Evolutionary conservation across 2,113 vertebrate genomes (phyloP).

Genomic region (Chaetura pelagica): DNA sequence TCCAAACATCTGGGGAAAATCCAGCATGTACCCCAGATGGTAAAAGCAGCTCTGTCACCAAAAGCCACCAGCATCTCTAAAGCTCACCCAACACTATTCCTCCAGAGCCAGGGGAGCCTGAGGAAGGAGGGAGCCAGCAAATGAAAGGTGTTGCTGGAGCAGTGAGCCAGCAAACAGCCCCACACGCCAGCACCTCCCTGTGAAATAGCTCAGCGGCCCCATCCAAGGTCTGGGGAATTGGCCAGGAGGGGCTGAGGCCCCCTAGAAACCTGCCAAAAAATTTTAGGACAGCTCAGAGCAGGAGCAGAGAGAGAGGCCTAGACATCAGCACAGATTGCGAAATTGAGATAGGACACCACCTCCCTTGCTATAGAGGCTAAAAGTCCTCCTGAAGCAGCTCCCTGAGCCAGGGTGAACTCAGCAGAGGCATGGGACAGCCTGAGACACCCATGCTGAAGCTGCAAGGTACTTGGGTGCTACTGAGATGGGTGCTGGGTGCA

Average conservation of each 20-base stretch:
- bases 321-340: background rate
- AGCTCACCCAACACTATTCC: background rate
- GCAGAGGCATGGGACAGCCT: background rate
- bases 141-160: background rate
- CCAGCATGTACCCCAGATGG: background rate
- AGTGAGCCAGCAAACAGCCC: constrained; percentile 34
- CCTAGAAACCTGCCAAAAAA: background rate
- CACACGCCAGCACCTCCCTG: constrained; percentile 37
- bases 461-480: background rate
- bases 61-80: background rate
- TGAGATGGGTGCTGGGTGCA: background rate
- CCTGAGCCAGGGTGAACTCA: background rate
- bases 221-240: background rate
- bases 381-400: background rate
- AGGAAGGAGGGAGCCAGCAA: background rate
- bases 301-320: accelerated
- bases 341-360: background rate
- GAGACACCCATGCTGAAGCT: background rate
- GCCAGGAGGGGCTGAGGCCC: background rate
- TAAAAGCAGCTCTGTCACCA: background rate
- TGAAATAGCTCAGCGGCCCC: constrained; percentile 20
- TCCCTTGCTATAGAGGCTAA: background rate
- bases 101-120: accelerated
- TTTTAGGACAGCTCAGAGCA: background rate
- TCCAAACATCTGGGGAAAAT: background rate